Evolutionary conservation across 2,888 invertebrate species (phyloP), one percentile per base, ranked within the genome.

Genomic region (Acronicta psi): DNA sequence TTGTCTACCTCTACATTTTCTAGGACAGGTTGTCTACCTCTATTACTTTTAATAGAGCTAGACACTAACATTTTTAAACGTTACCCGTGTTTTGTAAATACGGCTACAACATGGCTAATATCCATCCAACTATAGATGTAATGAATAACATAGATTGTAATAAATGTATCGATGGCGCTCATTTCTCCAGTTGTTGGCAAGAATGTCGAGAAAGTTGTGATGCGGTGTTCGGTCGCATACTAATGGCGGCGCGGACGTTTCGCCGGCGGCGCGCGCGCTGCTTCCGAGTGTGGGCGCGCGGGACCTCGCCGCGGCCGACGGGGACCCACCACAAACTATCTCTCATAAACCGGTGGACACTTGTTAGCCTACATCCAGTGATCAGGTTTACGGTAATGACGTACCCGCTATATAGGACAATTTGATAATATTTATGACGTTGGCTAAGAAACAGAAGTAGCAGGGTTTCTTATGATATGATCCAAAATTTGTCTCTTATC

Each of bases 121-220:
- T 11, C 17, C 13, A 47, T 31, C 20, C 3, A 54, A 61, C 25
- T 45, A 43, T 29, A 46, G 50, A 37, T 69, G 37, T 47, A 69
- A 60, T 73, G 73, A 74, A 76, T 69, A 76, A 62, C 57, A 71
- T 75, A 76, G 69, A 75, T 76, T 68, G 75, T 73, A 67, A 73
- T 80, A 84, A 70, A 75, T 85, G 86, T 87, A 88, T 88, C 85
- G 86, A 85, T 84, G 87, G 86, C 84, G 83, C 84, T 84, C 91
- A 90, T 93, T 92, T 93, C 93, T 91, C 92, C 88, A 83, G 81
- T 81, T 82, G 85, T 82, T 85, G 85, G 84, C 85, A 92, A 91
- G 94, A 93, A 94, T 94, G 93, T 91, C 89, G 93, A 90, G 94
- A 94, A 94, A 94, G 94, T 94, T 89, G 90, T 91, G 90, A 90